Evolutionary conservation across 2,888 invertebrate species (phyloP), one percentile per base, ranked within the genome.

Genomic region (Hirudinaria manillensis): DNA sequence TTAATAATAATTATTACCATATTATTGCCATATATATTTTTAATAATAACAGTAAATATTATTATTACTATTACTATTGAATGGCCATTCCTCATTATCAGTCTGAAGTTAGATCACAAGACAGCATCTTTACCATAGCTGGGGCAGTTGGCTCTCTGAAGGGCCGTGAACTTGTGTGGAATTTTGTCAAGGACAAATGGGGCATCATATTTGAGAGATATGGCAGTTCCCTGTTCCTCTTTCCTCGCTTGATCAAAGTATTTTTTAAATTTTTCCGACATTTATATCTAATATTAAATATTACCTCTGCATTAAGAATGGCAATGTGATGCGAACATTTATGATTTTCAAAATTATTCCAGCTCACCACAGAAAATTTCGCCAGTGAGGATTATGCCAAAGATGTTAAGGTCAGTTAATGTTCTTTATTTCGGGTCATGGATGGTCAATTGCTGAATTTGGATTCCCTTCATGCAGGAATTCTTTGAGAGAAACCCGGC

Each of bases 161-260:
- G 79, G 96, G 96, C 0, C 89, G 94, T 27, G 90, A 93, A 79
- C 87, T 94, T 80, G 92, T 93, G 3, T 97, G 96, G 96, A 87
- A 92, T 80, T 96, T 93, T 87, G 91, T 95, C 84, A 91, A 93
- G 85, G 89, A 92, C 38, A 91, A 94, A 83, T 93, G 91, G 90
- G 87, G 89, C 74, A 88, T 89, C 79, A 88, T 96, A 70, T 88
- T 90, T 81, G 89, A 91, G 78, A 89, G 92, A 80, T 94, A 93
- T 84, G 90, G 90, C 74, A 83, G 93, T 76, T 92, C 92, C 0
- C 16, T 45, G 45, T 92, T 91, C 84, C 87, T 96, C 19, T 85
- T 95, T 53, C 88, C 92, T 3, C 89, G 93, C 24, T 88, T 95
- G 36, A 90, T 94, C 56, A 94, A 94, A 82, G 85, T 85, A 74